Conservation (phyloP, 2,888 invertebrate species). For the Amblyjoppa proteus region DNA sequence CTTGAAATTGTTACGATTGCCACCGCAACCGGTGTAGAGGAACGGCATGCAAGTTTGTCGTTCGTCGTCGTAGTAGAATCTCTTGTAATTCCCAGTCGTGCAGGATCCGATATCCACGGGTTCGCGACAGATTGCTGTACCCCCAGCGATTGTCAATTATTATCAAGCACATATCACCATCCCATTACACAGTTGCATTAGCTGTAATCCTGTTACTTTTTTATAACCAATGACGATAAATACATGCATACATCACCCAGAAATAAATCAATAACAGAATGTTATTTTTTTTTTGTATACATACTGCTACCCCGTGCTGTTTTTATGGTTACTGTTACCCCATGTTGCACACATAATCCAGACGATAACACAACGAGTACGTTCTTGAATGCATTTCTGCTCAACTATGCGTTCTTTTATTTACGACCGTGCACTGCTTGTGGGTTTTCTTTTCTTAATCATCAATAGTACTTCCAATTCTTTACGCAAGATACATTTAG, state of each 20-base stretch:
- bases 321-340: too few species aligned
- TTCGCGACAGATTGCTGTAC: constrained; percentile 88
- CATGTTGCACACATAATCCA: too few species aligned
- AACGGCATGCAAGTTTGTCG: constrained; percentile 91
- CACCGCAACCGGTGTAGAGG: constrained; percentile 94
- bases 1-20: constrained; percentile 94
- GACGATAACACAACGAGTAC: too few species aligned
- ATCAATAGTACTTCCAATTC: too few species aligned
- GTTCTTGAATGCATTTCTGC: too few species aligned
- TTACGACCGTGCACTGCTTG: too few species aligned
- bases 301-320: too few species aligned
- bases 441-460: too few species aligned
- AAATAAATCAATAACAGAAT: too few species aligned
- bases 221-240: neutral
- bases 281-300: too few species aligned
- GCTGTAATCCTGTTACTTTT: neutral
- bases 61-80: constrained; percentile 91
- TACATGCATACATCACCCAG: neutral
- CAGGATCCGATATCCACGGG: constrained; percentile 89
- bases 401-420: too few species aligned
- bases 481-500: too few species aligned
- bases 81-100: constrained; percentile 85
- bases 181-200: neutral
- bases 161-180: constrained; percentile 14
- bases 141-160: constrained; percentile 71